Evolutionary conservation across 1,140 invertebrate species (phyloP).

Genomic region (Listronotus bonariensis): DNA sequence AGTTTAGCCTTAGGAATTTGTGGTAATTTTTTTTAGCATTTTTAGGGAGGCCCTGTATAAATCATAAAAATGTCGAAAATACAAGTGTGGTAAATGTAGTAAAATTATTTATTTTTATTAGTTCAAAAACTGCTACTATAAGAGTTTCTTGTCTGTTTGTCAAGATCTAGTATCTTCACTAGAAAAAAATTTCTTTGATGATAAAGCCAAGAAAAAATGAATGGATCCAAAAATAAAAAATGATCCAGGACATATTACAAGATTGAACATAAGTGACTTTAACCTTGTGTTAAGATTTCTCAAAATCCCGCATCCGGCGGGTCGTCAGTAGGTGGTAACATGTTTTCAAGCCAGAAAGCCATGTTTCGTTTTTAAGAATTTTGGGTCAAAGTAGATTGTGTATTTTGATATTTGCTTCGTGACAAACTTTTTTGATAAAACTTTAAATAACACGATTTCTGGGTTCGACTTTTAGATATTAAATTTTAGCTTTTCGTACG

Average conservation of each 20-base stretch:
- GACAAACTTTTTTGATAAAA: no score
- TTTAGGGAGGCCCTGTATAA: no score
- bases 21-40: no score
- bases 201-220: neutral
- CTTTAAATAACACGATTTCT: no score
- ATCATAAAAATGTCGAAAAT: no score
- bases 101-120: no score
- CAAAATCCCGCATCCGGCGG: conserved; percentile 4
- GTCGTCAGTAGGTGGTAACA: conserved; percentile 1
- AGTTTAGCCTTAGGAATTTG: no score
- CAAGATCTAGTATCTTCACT: neutral
- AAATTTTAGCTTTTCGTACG: no score
- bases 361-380: conserved; percentile 3
- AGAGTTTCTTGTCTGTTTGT: neutral
- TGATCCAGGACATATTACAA: conserved; percentile 3
- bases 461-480: no score
- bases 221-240: conserved; percentile 7
- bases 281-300: conserved; percentile 1
- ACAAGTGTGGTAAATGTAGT: no score
- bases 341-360: neutral
- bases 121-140: no score
- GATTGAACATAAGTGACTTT: neutral
- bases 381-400: neutral
- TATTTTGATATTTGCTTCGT: no score
- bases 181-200: neutral